These are phyloP conservation scores for Betta splendens DNA, from an alignment of 2,797 vertebrate genomes.

Conservation along the genomic window DNA sequence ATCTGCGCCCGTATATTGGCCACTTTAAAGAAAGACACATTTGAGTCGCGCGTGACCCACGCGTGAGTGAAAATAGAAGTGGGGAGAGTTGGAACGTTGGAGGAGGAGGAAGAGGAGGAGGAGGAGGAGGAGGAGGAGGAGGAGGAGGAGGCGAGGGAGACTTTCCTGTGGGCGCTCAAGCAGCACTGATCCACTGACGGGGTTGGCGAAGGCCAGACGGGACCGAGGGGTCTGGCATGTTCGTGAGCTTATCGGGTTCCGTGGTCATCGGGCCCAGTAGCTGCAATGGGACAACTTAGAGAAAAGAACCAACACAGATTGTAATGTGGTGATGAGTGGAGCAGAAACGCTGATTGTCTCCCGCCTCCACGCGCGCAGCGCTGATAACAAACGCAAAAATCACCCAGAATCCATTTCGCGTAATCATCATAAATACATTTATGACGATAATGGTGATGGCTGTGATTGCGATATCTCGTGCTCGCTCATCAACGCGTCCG, in stretches of 20 bases:
- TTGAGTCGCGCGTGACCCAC: constrained; percentile 51
- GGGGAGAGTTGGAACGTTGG: constrained; percentile 60
- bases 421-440: constrained; percentile 16
- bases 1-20: constrained; percentile 71
- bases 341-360: too few species aligned
- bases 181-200: constrained; percentile 69
- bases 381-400: constrained; percentile 28
- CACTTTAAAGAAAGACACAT: constrained; percentile 67
- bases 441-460: constrained; percentile 33
- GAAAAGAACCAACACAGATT: constrained; percentile 59
- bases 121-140: too few species aligned
- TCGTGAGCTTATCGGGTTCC: constrained; percentile 59
- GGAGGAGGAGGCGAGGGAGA: constrained; percentile 34
- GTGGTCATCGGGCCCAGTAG: constrained; percentile 48
- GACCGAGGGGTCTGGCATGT: constrained; percentile 60
- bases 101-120: too few species aligned
- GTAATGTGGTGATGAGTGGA: constrained; percentile 44
- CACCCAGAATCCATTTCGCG: constrained; percentile 8
- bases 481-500: constrained; percentile 29
- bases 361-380: too few species aligned
- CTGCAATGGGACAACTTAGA: constrained; percentile 57
- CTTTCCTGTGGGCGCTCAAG: constrained; percentile 68
- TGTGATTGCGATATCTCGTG: constrained; percentile 26
- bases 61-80: constrained; percentile 60
- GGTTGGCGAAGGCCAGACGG: constrained; percentile 57